These are phyloP conservation scores for Pterois miles DNA, from an alignment of 2,797 vertebrate species.

Conservation along the genomic window DNA sequence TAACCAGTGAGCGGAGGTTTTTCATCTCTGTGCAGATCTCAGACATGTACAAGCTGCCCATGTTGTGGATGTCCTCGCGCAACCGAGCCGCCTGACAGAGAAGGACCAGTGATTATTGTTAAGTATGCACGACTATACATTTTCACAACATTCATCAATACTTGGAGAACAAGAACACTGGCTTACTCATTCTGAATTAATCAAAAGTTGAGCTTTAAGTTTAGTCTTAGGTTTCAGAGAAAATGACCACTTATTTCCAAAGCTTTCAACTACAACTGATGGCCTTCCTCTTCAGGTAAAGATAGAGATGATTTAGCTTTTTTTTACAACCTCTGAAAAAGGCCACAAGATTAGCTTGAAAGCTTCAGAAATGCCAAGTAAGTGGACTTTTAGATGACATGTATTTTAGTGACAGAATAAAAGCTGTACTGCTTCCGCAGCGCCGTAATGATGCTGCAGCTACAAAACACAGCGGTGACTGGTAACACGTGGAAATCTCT, in stretches of 20 bases:
- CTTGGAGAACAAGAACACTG: neutral
- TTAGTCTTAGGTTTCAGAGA: neutral
- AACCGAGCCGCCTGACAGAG: constrained; percentile 90
- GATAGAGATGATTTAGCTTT: neutral
- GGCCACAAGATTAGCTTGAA: neutral
- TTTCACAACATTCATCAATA: neutral
- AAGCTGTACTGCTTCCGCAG: neutral
- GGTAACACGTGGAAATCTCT: neutral
- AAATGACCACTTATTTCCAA: neutral
- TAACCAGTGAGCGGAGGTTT: constrained; percentile 98
- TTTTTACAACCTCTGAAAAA: neutral
- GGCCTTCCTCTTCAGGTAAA: neutral
- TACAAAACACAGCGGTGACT: neutral
- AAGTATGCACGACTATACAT: neutral
- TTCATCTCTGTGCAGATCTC: constrained; percentile 99
- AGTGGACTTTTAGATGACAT: neutral
- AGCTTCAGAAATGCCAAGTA: neutral
- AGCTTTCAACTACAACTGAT: neutral
- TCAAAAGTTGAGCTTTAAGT: neutral
- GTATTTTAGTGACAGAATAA: neutral
- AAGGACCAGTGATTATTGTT: accelerated
- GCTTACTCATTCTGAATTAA: neutral
- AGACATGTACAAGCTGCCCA: constrained; percentile 99
- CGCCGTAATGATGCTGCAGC: neutral
- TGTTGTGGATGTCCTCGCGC: constrained; percentile 96